phyloP scores from a whole-genome alignment of 1,140 invertebrate genomes.

The Drusus annulatus region DNA sequence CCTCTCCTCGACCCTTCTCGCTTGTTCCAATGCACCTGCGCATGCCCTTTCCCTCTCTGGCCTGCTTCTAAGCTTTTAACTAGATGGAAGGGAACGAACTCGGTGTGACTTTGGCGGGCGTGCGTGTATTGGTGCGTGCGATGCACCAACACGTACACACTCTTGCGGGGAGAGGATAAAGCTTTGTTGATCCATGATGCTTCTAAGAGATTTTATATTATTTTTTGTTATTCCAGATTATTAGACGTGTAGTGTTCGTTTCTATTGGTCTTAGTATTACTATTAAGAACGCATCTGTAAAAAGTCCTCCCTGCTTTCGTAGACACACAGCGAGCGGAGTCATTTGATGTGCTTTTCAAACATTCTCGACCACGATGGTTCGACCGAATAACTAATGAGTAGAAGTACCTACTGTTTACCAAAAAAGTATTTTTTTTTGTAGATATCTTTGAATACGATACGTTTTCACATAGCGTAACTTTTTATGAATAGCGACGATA shows the following conservation, averaged over 20 bases:
- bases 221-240: conserved; percentile 35
- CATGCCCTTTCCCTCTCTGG: not conserved
- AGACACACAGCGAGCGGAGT: too few relatives aligned
- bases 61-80: conserved; percentile 38
- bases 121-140: conserved; percentile 18
- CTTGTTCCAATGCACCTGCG: not conserved
- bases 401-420: too few relatives aligned
- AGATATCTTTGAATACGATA: too few relatives aligned
- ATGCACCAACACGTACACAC: not conserved
- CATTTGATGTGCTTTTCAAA: too few relatives aligned
- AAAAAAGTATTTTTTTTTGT: too few relatives aligned
- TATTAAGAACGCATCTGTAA: too few relatives aligned
- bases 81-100: conserved; percentile 49
- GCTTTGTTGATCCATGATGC: conserved; percentile 30
- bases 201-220: conserved; percentile 16
- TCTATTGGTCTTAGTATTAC: too few relatives aligned
- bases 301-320: too few relatives aligned
- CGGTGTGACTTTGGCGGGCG: conserved; percentile 30
- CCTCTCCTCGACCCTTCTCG: conserved; percentile 22
- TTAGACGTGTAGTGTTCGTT: not conserved
- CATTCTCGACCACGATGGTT: too few relatives aligned
- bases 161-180: conserved; percentile 13
- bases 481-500: too few relatives aligned
- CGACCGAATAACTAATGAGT: too few relatives aligned
- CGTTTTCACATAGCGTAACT: too few relatives aligned